Percentiles rank a stretch among this genome's conserved stretches.
These are phyloP conservation scores for Phyllostomus discolor DNA, from an alignment of 2,113 vertebrate genomes.

Conservation along the genomic window DNA sequence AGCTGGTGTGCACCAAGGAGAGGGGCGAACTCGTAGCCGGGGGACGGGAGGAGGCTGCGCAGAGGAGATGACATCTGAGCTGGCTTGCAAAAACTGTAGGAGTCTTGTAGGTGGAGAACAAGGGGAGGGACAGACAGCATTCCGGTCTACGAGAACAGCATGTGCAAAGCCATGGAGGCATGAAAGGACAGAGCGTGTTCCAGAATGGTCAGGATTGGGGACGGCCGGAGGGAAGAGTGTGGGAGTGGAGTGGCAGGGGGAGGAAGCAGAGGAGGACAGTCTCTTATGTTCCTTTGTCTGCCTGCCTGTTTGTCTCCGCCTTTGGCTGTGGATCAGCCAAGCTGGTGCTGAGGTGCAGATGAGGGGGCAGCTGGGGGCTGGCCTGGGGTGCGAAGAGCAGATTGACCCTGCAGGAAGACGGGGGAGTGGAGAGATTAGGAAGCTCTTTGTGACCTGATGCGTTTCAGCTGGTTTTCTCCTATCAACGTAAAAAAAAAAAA, in stretches of 20 bases:
- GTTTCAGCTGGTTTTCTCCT: conserved; percentile 9
- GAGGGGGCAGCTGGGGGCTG: background rate
- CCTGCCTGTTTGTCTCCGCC: background rate
- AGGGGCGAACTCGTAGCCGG: background rate
- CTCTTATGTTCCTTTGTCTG: background rate
- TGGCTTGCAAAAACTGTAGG: background rate
- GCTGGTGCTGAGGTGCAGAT: background rate
- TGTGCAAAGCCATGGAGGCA: conserved; percentile 32
- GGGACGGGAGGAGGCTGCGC: background rate
- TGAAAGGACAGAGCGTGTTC: conserved; percentile 11
- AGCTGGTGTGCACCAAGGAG: background rate
- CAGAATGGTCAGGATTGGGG: conserved; percentile 16
- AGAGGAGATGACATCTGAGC: background rate
- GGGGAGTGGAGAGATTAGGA: background rate
- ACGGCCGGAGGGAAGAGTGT: background rate
- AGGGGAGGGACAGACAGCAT: conserved; percentile 20
- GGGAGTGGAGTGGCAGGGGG: background rate
- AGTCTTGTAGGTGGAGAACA: background rate
- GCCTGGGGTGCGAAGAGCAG: background rate
- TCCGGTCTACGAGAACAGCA: conserved; percentile 37
- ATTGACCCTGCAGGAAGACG: background rate
- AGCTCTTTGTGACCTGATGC: background rate
- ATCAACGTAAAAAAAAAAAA: background rate
- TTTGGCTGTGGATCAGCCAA: background rate
- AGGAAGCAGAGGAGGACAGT: background rate